phyloP scores from a whole-genome alignment of 2,797 vertebrate species.

The Masticophis lateralis region DNA sequence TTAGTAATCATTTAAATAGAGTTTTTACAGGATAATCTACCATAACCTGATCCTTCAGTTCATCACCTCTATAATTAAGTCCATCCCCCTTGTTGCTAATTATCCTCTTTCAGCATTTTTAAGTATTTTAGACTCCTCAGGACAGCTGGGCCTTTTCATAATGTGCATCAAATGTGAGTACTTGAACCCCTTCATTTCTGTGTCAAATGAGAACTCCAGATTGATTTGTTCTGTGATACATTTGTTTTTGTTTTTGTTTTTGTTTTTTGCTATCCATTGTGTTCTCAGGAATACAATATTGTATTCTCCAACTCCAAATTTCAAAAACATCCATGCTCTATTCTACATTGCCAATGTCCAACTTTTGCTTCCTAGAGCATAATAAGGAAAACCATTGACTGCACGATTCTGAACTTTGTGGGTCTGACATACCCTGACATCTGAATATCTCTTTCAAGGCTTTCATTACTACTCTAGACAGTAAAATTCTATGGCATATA shows the following conservation, averaged over 20 bases:
- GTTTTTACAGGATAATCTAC: not conserved
- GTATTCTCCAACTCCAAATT: not conserved
- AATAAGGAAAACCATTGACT: not conserved
- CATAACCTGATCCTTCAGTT: not conserved
- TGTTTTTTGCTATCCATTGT: not conserved
- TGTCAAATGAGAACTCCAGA: not conserved
- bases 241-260: not conserved
- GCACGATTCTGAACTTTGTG: not conserved
- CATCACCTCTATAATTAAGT: not conserved
- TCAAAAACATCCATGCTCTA: not conserved
- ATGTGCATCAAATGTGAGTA: not conserved
- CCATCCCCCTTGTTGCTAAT: not conserved
- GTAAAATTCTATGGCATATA: not conserved
- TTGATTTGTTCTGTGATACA: not conserved
- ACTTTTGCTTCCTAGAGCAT: not conserved
- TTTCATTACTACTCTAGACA: not conserved
- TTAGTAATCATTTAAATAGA: not conserved
- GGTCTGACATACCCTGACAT: not conserved
- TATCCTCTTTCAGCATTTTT: not conserved
- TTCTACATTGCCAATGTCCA: not conserved
- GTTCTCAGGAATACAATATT: not conserved
- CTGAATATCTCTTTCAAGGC: not conserved
- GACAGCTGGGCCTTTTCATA: not conserved
- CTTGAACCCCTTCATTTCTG: not conserved
- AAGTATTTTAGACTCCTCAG: not conserved